These are phyloP conservation scores for Tetraodon nigroviridis DNA, from an alignment of 2,113 vertebrate genomes.

Conservation along the genomic window DNA sequence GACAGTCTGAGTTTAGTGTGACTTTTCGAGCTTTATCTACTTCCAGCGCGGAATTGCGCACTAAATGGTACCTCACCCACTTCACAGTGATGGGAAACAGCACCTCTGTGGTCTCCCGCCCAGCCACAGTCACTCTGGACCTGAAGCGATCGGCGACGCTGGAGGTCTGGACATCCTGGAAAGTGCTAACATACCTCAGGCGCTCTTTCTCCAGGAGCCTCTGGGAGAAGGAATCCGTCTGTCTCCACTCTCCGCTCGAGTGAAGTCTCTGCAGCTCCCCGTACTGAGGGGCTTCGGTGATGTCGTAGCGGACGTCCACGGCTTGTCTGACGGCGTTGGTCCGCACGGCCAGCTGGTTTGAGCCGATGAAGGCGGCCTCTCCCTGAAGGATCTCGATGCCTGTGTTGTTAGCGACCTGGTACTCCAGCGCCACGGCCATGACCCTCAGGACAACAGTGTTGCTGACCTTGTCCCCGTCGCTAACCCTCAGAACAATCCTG, in stretches of 20 bases:
- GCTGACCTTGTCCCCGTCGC: constrained; percentile 86
- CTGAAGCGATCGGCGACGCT: constrained; percentile 79
- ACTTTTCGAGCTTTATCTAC: constrained; percentile 78
- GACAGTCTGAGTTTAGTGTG: constrained; percentile 72
- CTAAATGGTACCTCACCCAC: constrained; percentile 78
- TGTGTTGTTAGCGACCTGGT: constrained; percentile 77
- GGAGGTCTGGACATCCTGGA: constrained; percentile 73
- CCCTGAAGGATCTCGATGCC: constrained; percentile 78
- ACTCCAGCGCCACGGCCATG: constrained; percentile 79
- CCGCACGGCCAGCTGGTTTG: constrained; percentile 77
- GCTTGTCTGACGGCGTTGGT: constrained; percentile 75
- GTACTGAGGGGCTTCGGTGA: constrained; percentile 75
- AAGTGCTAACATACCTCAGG: constrained; percentile 79
- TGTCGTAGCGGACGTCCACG: constrained; percentile 74
- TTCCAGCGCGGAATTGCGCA: constrained; percentile 74
- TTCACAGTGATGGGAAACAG: constrained; percentile 76
- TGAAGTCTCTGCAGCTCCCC: constrained; percentile 81
- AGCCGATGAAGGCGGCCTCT: constrained; percentile 68
- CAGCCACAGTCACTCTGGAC: constrained; percentile 79
- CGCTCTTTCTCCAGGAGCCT: constrained; percentile 72
- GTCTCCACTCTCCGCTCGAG: constrained; percentile 79
- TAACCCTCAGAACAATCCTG: constrained; percentile 84
- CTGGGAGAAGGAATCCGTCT: constrained; percentile 77
- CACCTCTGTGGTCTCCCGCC: constrained; percentile 72
- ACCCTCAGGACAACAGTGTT: constrained; percentile 84